Conservation (phyloP, 35 echinoderm and acorn worm species). For the Stichopus chloronotus region DNA sequence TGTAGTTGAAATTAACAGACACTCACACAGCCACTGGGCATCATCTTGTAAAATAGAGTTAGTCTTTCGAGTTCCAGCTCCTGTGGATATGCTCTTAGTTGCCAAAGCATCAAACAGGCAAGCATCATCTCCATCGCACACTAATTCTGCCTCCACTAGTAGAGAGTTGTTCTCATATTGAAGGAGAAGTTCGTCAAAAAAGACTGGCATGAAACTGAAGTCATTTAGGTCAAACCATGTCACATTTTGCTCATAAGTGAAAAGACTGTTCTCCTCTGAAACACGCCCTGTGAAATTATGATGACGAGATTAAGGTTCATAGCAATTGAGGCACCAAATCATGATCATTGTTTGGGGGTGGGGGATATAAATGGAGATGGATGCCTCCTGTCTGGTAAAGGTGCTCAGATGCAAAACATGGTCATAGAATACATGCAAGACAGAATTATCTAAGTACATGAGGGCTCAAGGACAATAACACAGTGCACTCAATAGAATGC, state of each 20-base stretch:
- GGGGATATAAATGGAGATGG: no score
- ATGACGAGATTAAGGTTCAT: neutral
- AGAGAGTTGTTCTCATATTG: conserved; percentile 50
- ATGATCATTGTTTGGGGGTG: no score
- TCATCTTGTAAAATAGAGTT: conserved; percentile 42
- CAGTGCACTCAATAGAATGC: no score
- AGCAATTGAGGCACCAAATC: no score
- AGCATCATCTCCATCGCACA: conserved; percentile 64
- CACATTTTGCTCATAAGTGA: conserved; percentile 55
- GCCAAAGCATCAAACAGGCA: conserved; percentile 85
- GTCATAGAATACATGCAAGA: no score
- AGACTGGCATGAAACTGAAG: conserved; percentile 69
- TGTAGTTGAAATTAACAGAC: neutral
- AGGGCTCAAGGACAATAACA: no score
- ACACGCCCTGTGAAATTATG: conserved; percentile 72
- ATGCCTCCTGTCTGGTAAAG: no score
- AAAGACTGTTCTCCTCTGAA: conserved; percentile 55
- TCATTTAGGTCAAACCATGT: conserved; percentile 75
- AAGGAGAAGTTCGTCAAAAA: conserved; percentile 70
- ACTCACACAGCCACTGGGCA: conserved; percentile 42
- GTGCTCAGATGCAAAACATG: no score
- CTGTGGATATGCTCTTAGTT: conserved; percentile 60
- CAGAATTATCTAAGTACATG: no score
- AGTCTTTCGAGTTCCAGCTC: conserved; percentile 63
- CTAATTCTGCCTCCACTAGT: conserved; percentile 24